Conservation (phyloP, 2,797 vertebrate genomes). For the Merluccius polli region DNA sequence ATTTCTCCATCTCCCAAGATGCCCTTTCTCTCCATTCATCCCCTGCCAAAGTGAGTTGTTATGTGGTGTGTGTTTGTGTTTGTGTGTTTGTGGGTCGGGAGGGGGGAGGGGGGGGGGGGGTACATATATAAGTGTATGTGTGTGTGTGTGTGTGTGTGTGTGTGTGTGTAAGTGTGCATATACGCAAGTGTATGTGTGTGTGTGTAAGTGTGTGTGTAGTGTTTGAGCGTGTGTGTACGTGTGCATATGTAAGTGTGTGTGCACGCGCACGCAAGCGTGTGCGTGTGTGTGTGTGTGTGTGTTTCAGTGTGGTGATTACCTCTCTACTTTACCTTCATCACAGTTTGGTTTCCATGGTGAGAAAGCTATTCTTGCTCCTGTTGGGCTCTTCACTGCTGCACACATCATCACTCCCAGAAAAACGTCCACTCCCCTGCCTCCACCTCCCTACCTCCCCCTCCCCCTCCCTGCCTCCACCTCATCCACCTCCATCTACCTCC, state of each 20-base stretch:
- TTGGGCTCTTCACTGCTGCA: not conserved
- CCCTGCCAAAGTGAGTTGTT: too few relatives aligned
- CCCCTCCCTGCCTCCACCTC: not conserved
- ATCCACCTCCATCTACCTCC: not conserved
- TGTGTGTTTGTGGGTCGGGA: too few relatives aligned
- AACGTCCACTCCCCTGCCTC: not conserved
- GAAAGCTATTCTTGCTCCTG: conserved; percentile 3
- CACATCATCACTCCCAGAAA: not conserved
- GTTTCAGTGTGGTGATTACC: not conserved
- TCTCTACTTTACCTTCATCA: conserved; percentile 8
- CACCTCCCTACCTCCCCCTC: not conserved
- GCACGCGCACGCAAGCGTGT: conserved; percentile 4
- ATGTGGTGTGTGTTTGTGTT: too few relatives aligned
- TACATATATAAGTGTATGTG: too few relatives aligned
- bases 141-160: not conserved
- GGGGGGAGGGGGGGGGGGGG: too few relatives aligned
- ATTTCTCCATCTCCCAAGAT: conserved; percentile 2
- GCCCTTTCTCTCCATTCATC: not conserved
- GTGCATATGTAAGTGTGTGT: not conserved
- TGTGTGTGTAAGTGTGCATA: not conserved
- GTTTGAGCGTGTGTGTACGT: not conserved
- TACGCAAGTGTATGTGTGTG: not conserved
- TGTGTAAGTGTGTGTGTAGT: not conserved
- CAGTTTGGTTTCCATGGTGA: conserved; percentile 30
- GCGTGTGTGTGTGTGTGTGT: conserved; percentile 3